Conservation (phyloP, 2,797 vertebrate species). For the Pipistrellus pygmaeus region DNA sequence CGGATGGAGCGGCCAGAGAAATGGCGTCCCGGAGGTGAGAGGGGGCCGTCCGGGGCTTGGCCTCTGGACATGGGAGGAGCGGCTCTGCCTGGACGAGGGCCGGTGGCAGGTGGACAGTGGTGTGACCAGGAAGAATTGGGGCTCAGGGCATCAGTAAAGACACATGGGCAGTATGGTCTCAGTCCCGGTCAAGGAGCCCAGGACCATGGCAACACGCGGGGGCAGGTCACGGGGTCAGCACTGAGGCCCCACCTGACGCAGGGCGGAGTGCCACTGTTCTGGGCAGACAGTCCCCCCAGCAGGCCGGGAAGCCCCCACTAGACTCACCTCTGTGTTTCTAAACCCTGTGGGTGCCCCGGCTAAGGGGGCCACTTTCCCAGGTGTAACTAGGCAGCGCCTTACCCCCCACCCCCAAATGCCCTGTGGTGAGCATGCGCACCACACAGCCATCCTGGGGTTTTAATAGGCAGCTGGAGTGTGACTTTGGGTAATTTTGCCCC, state of each 20-base stretch:
- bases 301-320: neutral
- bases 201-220: neutral
- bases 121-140: neutral
- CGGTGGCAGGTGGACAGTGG: neutral
- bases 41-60: rapidly evolving
- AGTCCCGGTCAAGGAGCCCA: neutral
- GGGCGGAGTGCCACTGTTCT: neutral
- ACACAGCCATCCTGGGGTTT: neutral
- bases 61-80: neutral
- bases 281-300: neutral
- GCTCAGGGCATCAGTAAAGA: neutral
- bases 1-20: neutral
- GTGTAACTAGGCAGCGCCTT: neutral
- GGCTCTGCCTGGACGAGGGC: neutral
- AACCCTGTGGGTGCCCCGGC: neutral
- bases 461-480: neutral
- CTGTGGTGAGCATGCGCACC: neutral
- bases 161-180: rapidly evolving
- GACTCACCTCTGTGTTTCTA: neutral
- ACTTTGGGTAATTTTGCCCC: neutral
- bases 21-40: neutral
- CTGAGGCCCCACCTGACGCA: neutral
- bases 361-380: neutral
- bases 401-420: no score
- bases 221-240: neutral